These are phyloP conservation scores for Thamnaconus septentrionalis DNA, from an alignment of 2,113 vertebrate species.

Conservation along the genomic window DNA sequence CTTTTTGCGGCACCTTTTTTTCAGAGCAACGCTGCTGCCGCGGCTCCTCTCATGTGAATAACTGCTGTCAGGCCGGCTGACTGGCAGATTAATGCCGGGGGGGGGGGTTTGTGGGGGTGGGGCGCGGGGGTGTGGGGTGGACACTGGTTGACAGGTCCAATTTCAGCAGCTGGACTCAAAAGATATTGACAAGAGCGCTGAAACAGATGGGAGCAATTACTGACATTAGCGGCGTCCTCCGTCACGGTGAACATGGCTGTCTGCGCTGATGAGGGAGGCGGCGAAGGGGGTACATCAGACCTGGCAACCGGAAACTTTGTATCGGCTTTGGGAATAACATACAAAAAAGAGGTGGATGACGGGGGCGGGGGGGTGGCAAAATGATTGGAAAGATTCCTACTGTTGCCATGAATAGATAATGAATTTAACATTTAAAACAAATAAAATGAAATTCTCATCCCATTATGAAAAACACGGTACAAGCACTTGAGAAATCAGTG, in stretches of 20 bases:
- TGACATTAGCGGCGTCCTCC: constrained; percentile 61
- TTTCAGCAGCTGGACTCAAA: constrained; percentile 51
- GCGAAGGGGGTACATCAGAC: background rate
- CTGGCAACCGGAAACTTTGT: too few relatives aligned
- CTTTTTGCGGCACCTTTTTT: background rate
- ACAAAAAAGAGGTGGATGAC: too few relatives aligned
- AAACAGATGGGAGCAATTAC: constrained; percentile 71
- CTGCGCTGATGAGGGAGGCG: constrained; percentile 22
- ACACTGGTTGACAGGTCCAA: constrained; percentile 45
- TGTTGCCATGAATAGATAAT: too few relatives aligned
- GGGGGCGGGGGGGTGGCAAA: too few relatives aligned
- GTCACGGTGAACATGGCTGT: constrained; percentile 59
- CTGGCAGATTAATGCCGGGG: constrained; percentile 7
- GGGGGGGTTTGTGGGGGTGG: too few relatives aligned
- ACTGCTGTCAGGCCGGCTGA: constrained; percentile 13
- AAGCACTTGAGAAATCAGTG: too few relatives aligned
- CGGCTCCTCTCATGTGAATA: constrained; percentile 12
- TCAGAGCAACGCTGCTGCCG: background rate
- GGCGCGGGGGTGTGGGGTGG: constrained; percentile 31
- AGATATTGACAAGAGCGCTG: constrained; percentile 64
- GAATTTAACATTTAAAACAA: too few relatives aligned
- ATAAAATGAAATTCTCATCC: too few relatives aligned
- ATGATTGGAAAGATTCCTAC: background rate
- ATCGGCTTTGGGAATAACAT: too few relatives aligned
- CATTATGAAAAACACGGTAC: too few relatives aligned